Evolutionary conservation across 2,113 vertebrate species (phyloP), one percentile per base, ranked within the genome.

Genomic region (Trichechus manatus): DNA sequence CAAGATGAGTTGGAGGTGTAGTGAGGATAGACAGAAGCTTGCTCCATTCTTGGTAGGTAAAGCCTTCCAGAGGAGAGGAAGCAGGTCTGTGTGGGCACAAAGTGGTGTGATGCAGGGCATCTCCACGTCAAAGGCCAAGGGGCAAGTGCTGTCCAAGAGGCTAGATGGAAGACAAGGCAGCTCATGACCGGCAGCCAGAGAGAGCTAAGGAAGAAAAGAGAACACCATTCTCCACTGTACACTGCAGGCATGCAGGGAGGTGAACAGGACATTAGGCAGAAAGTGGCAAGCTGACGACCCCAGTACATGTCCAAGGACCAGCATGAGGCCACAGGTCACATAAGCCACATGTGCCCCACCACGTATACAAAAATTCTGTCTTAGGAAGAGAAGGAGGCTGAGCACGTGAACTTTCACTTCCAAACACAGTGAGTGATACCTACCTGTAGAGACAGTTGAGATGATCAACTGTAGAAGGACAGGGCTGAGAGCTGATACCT

Each of bases 161-260:
- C 27, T 56, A n/a, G 13, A 4, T 59, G 78, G 10, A 61, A 56
- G 63, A 19, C 2, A 11, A 59, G 25, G 22, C 25, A 14, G 33
- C 36, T 64, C 23, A 0, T 4, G 53, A 56, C 53, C 20, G 7
- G 25, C 2, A 0, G n/a, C n/a, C n/a, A 47, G n/a, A 0, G 0
- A 56, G 39, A 10, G 75, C 61, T 6, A 44, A 84, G n/a, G 27
- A 66, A 47, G 59, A 15, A 2, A 20, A 2, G 33, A 68, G 0
- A 1, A 17, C 47, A 7, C 9, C 0, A 36, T 20, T 39, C 72
- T 36, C 25, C 1, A 36, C 22, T 9, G 19, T 50, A 59, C 82
- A 4, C n/a, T 14, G 22, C 53, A 31, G n/a, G n/a, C 39, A 19
- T 2, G 42, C 23, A 20, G 33, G 33, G 9, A 68, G 9, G 27